A percentile compares a stretch with the other conserved stretches of the same genome.
Evolutionary conservation across 2,113 vertebrate species (phyloP).

Genomic region (Centropus unirufus): DNA sequence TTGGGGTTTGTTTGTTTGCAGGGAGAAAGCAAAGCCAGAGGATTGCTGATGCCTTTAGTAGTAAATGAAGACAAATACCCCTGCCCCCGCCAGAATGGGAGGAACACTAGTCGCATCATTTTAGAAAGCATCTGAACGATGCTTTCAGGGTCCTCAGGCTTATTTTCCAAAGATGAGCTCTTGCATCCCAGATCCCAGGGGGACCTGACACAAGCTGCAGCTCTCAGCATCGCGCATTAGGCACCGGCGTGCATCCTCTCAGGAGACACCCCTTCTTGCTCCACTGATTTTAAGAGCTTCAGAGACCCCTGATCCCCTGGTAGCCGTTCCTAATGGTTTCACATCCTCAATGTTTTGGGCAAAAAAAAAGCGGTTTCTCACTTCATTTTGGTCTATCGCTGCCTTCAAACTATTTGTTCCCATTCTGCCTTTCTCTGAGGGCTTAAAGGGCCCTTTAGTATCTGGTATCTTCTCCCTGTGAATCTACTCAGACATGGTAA

Average conservation of each 20-base stretch:
- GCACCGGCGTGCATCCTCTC: fast-evolving
- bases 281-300: not conserved
- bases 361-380: not conserved
- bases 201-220: fast-evolving
- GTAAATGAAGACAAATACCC: slow-evolving; percentile 70
- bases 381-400: not conserved
- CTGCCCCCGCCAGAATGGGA: not conserved
- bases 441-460: slow-evolving; percentile 45
- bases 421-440: slow-evolving; percentile 21
- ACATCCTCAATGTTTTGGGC: not conserved
- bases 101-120: not conserved
- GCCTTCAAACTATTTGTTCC: slow-evolving; percentile 5
- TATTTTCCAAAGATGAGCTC: not conserved
- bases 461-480: slow-evolving; percentile 36
- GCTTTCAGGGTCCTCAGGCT: not conserved
- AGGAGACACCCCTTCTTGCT: not conserved
- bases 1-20: slow-evolving; percentile 2
- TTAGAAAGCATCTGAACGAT: not conserved
- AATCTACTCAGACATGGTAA: slow-evolving; percentile 62
- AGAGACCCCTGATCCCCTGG: not conserved
- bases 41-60: slow-evolving; percentile 51
- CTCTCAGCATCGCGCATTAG: fast-evolving
- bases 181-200: not conserved
- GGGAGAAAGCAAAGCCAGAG: slow-evolving; percentile 39
- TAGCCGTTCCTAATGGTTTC: not conserved